A percentile compares a stretch with the other conserved stretches of the same genome.
Conservation (phyloP, 2,113 vertebrate genomes). For the Gymnorhina tibicen region DNA sequence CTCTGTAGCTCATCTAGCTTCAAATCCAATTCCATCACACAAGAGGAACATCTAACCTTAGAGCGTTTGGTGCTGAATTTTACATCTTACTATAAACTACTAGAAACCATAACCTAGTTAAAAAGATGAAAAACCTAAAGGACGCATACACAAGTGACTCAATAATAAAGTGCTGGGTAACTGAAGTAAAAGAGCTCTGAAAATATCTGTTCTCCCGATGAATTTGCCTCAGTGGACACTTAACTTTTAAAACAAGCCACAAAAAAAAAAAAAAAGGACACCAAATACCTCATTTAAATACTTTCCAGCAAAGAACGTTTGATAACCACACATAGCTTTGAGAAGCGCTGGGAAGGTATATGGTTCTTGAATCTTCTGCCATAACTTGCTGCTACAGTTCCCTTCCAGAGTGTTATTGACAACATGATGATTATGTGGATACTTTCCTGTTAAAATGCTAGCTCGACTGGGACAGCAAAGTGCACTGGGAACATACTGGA, state of each 20-base stretch:
- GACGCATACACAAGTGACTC: background rate
- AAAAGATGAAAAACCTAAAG: background rate
- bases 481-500: conserved; percentile 93
- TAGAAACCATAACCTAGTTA: background rate
- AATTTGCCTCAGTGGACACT: background rate
- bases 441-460: conserved; percentile 95
- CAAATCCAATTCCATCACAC: background rate
- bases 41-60: background rate
- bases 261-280: background rate
- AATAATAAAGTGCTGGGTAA: background rate
- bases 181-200: background rate
- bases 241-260: background rate
- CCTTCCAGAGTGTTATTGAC: conserved; percentile 96
- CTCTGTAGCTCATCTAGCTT: background rate
- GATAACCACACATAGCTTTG: conserved; percentile 78
- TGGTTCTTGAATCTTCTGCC: conserved; percentile 94
- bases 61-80: background rate
- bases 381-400: conserved; percentile 93
- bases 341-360: conserved; percentile 87
- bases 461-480: conserved; percentile 96
- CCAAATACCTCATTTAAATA: conserved; percentile 91
- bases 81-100: background rate
- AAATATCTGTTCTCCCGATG: background rate
- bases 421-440: conserved; percentile 95
- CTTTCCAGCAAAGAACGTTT: conserved; percentile 97